phyloP scores from a whole-genome alignment of 1,140 invertebrate species.

The Zaprionus nigranus region DNA sequence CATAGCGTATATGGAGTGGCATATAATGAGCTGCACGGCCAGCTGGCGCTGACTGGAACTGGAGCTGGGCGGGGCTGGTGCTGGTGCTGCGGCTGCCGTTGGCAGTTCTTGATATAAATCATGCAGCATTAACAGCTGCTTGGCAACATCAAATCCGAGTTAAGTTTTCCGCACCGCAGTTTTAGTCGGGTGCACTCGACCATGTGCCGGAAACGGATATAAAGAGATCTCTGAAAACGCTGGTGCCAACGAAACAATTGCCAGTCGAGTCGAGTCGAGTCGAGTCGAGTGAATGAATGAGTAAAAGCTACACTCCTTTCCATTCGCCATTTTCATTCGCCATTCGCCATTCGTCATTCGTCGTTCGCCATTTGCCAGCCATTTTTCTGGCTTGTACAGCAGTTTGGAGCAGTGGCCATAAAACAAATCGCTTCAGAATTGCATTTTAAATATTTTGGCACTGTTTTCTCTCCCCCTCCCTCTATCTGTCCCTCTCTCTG shows the following conservation, averaged over 20 bases:
- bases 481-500: too few species aligned
- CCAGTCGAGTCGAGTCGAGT: conserved; percentile 14
- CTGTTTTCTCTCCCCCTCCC: conserved; percentile 55
- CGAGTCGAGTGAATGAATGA: neutral
- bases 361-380: neutral
- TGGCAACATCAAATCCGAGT: conserved; percentile 75
- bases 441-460: conserved; percentile 73
- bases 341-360: neutral
- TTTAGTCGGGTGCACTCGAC: conserved; percentile 44
- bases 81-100: conserved; percentile 19
- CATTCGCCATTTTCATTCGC: neutral
- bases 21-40: conserved; percentile 60
- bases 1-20: conserved; percentile 39
- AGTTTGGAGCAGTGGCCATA: conserved; percentile 40
- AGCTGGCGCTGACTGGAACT: conserved; percentile 13
- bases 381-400: conserved; percentile 10
- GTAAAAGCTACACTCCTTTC: neutral
- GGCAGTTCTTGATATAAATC: conserved; percentile 61
- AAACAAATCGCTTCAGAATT: conserved; percentile 75
- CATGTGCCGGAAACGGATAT: conserved; percentile 51
- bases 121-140: conserved; percentile 76
- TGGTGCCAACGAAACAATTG: conserved; percentile 65
- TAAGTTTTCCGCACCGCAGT: conserved; percentile 66
- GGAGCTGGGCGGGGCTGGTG: neutral
- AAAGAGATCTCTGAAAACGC: conserved; percentile 53